A percentile compares a stretch with the other conserved stretches of the same genome.
Conservation (phyloP, 2,888 invertebrate species). For the Chrysopilus asiliformis region DNA sequence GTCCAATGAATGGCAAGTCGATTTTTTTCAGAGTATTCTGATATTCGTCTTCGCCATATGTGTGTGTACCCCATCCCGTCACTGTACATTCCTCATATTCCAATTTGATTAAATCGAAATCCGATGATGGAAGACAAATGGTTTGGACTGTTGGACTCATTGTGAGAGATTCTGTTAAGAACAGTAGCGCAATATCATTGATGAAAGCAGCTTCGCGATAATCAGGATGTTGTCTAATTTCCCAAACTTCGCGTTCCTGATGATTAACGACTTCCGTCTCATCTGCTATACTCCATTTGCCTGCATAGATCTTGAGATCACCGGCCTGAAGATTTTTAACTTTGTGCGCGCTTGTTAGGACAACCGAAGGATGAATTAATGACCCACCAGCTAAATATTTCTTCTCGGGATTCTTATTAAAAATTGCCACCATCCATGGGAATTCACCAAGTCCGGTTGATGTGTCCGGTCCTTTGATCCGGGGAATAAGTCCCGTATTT, state of each 20-base stretch:
- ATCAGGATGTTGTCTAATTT: constrained; percentile 45
- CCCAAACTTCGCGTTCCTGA: constrained; percentile 51
- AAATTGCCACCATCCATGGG: constrained; percentile 42
- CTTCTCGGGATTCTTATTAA: constrained; percentile 24
- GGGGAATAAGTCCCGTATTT: no score
- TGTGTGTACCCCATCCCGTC: constrained; percentile 33
- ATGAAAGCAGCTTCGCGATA: constrained; percentile 50
- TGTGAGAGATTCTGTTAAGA: constrained; percentile 46
- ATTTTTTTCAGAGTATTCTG: constrained; percentile 55
- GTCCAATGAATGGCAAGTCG: constrained; percentile 54
- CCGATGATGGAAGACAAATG: constrained; percentile 47
- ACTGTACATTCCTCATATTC: constrained; percentile 24
- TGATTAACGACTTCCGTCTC: constrained; percentile 53
- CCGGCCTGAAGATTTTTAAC: constrained; percentile 31
- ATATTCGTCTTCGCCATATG: constrained; percentile 39
- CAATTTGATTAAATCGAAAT: no score
- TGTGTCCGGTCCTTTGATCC: no score
- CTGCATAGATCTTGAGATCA: constrained; percentile 45
- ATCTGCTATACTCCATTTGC: constrained; percentile 74
- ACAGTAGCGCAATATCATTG: constrained; percentile 62
- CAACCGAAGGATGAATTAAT: constrained; percentile 38
- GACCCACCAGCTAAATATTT: no score
- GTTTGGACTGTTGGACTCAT: constrained; percentile 57
- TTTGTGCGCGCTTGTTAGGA: constrained; percentile 72
- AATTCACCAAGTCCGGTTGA: constrained; percentile 39